phyloP scores from a whole-genome alignment of 2,797 vertebrate species.

The Coranthus polyacanthus region DNA sequence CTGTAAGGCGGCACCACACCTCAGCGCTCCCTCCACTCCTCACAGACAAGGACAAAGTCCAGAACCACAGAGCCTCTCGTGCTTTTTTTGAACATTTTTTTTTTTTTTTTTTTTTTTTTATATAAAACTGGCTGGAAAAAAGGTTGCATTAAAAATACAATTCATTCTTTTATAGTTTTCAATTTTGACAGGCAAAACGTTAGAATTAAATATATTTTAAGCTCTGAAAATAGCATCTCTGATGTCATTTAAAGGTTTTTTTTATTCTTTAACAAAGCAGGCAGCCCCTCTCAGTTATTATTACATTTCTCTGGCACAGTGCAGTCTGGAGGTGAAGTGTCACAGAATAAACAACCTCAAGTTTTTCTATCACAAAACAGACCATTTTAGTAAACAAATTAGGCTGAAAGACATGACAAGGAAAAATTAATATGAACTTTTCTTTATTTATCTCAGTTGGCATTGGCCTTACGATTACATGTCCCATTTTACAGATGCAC shows the following conservation, averaged over 20 bases:
- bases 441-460: not conserved
- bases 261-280: constrained; percentile 79
- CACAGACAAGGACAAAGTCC: constrained; percentile 54
- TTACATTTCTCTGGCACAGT: constrained; percentile 44
- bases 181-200: constrained; percentile 83
- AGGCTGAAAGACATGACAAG: not conserved
- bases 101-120: constrained; percentile 82
- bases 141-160: constrained; percentile 88
- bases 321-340: constrained; percentile 33
- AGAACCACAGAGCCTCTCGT: constrained; percentile 71
- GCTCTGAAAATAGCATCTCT: constrained; percentile 87
- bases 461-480: constrained; percentile 22
- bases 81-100: constrained; percentile 62
- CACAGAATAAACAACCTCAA: constrained; percentile 24
- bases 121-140: constrained; percentile 85
- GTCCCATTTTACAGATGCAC: too few relatives aligned
- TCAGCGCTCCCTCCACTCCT: constrained; percentile 20
- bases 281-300: constrained; percentile 71
- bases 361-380: constrained; percentile 22
- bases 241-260: constrained; percentile 83
- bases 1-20: constrained; percentile 35
- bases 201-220: constrained; percentile 77
- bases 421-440: too few relatives aligned
- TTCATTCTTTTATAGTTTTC: constrained; percentile 71
- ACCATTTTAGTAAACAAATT: constrained; percentile 32